Conservation (phyloP, 2,113 vertebrate genomes). For the Pteronura brasiliensis region DNA sequence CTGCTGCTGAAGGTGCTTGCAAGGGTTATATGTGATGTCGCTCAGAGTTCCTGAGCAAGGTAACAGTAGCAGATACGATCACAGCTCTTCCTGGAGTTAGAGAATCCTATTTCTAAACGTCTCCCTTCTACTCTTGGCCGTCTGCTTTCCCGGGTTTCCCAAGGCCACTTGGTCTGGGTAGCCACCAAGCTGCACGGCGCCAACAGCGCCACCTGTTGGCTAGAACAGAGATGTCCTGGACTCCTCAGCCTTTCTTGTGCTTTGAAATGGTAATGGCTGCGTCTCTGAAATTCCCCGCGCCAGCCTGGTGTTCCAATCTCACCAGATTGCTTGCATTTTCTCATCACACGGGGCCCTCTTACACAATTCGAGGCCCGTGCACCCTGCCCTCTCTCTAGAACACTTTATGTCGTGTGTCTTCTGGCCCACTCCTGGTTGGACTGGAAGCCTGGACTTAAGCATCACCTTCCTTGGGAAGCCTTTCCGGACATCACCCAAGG, state of each 20-base stretch:
- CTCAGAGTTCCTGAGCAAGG: conserved; percentile 11
- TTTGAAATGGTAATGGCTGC: neutral
- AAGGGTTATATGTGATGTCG: neutral
- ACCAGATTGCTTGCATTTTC: neutral
- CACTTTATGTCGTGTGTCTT: neutral
- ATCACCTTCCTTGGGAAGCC: neutral
- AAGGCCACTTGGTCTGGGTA: neutral
- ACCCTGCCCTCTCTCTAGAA: neutral
- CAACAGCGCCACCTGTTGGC: neutral
- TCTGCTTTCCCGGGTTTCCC: neutral
- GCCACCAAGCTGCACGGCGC: neutral
- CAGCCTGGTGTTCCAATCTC: neutral
- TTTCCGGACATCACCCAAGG: neutral
- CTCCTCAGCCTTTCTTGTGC: neutral
- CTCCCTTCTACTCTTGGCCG: neutral
- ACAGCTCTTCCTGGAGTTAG: neutral
- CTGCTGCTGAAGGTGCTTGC: neutral
- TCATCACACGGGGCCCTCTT: neutral
- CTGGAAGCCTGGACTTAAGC: neutral
- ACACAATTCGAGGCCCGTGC: neutral
- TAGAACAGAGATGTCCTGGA: neutral
- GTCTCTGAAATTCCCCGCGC: neutral
- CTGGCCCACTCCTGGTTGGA: neutral
- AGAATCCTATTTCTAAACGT: neutral
- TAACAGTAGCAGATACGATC: neutral